phyloP scores from a whole-genome alignment of 2,888 invertebrate genomes.

The Metellina segmentata region DNA sequence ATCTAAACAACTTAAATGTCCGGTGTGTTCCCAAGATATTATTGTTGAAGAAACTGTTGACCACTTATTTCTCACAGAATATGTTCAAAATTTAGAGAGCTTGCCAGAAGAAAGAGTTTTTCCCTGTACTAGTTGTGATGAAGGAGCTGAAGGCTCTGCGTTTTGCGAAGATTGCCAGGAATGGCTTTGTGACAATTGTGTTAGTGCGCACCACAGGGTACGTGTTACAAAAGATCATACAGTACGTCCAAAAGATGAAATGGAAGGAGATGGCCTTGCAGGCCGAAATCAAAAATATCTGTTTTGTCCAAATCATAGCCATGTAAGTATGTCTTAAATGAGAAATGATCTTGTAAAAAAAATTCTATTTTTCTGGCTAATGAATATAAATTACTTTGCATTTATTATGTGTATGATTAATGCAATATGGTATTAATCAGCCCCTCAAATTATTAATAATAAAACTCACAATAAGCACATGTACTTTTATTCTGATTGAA shows the following conservation, averaged over 20 bases:
- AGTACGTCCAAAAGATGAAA: constrained; percentile 92
- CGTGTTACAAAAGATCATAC: constrained; percentile 96
- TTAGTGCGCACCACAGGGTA: constrained; percentile 92
- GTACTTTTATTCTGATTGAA: too few relatives aligned
- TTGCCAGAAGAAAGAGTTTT: constrained; percentile 79
- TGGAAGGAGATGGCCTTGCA: constrained; percentile 84
- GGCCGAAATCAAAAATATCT: constrained; percentile 83
- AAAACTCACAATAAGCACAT: too few relatives aligned
- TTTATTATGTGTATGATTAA: too few relatives aligned
- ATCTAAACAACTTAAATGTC: constrained; percentile 82
- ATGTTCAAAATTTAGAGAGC: constrained; percentile 60
- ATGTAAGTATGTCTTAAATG: constrained; percentile 80
- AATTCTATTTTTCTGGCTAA: neutral
- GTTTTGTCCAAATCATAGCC: constrained; percentile 88
- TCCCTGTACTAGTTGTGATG: constrained; percentile 91
- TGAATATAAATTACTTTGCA: too few relatives aligned
- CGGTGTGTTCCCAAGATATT: constrained; percentile 88
- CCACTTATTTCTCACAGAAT: constrained; percentile 85
- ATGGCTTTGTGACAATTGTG: constrained; percentile 94
- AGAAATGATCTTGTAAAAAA: neutral
- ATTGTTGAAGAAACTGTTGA: constrained; percentile 89
- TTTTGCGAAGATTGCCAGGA: constrained; percentile 95
- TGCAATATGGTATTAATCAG: too few relatives aligned
- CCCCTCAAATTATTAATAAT: too few relatives aligned
- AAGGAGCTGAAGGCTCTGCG: constrained; percentile 90